A percentile compares a stretch with the other conserved stretches of the same genome.
phyloP scores from a whole-genome alignment of 64 coral and sea anemone species.

The Porites australiensis region DNA sequence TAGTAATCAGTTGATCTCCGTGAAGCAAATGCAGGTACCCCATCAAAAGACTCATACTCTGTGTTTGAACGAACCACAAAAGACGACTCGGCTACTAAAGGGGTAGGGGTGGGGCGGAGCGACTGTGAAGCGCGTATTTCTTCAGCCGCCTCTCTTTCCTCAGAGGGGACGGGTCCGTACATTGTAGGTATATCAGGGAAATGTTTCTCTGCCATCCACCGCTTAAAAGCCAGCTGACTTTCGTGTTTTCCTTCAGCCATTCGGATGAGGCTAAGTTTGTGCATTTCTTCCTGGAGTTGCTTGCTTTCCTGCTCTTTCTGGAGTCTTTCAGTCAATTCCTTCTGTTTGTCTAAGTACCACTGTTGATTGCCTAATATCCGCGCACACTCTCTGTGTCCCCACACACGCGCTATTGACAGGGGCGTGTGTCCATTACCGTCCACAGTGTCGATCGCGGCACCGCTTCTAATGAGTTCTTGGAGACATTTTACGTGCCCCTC shows the following conservation, averaged over 20 bases:
- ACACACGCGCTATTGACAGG: slow-evolving; percentile 89
- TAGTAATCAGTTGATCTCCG: not conserved
- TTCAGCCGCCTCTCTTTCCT: slow-evolving; percentile 59
- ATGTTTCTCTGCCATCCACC: slow-evolving; percentile 68
- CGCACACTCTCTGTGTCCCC: slow-evolving; percentile 89
- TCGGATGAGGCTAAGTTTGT: slow-evolving; percentile 64
- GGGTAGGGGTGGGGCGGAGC: not conserved
- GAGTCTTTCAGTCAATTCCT: slow-evolving; percentile 73
- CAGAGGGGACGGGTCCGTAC: slow-evolving; percentile 80
- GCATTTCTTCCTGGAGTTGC: slow-evolving; percentile 66
- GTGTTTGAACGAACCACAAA: slow-evolving; percentile 67
- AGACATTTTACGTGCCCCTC: slow-evolving; percentile 94
- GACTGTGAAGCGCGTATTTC: slow-evolving; percentile 49
- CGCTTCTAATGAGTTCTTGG: slow-evolving; percentile 77
- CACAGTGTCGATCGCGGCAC: slow-evolving; percentile 66
- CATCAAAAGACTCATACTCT: slow-evolving; percentile 46
- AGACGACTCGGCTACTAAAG: slow-evolving; percentile 32
- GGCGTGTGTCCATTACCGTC: slow-evolving; percentile 84
- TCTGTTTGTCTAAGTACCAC: slow-evolving; percentile 95
- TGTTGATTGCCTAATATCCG: slow-evolving; percentile 81
- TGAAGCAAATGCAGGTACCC: not conserved
- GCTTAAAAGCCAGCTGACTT: slow-evolving; percentile 78
- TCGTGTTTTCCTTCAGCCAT: slow-evolving; percentile 75
- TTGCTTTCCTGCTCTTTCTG: slow-evolving; percentile 70
- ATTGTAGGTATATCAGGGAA: slow-evolving; percentile 77